Percentiles rank a stretch among this genome's conserved stretches.
phyloP scores from a whole-genome alignment of 2,888 invertebrate species.

The Tyria jacobaeae region DNA sequence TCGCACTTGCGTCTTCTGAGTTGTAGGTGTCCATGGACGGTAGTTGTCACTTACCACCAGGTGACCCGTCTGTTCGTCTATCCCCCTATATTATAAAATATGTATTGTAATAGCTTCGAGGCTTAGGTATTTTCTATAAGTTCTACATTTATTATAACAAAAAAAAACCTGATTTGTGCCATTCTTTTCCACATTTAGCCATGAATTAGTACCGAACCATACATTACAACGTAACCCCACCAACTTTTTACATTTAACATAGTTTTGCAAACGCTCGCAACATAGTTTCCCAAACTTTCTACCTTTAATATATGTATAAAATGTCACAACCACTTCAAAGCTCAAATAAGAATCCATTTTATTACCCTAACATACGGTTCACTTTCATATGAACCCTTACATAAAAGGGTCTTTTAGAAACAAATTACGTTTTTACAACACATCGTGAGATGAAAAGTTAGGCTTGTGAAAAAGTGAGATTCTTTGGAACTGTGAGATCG shows the following conservation, averaged over 20 bases:
- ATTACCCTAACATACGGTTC: conserved; percentile 21
- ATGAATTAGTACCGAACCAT: conserved; percentile 45
- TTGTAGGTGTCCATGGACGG: too few relatives aligned
- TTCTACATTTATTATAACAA: not conserved
- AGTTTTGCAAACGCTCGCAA: conserved; percentile 48
- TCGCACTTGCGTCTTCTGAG: too few relatives aligned
- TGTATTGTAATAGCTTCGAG: too few relatives aligned
- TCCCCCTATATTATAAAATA: too few relatives aligned
- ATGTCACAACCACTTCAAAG: conserved; percentile 25
- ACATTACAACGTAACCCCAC: conserved; percentile 43
- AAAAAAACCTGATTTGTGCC: conserved; percentile 27
- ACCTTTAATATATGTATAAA: conserved; percentile 21
- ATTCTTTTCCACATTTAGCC: conserved; percentile 37
- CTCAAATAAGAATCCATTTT: conserved; percentile 34
- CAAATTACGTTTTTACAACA: conserved; percentile 63
- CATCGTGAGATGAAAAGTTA: conserved; percentile 54
- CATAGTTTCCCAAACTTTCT: conserved; percentile 46
- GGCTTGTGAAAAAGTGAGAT: conserved; percentile 34
- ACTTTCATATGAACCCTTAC: conserved; percentile 25
- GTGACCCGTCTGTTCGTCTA: too few relatives aligned
- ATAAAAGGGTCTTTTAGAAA: conserved; percentile 49
- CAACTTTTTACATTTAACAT: conserved; percentile 52
- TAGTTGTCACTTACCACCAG: too few relatives aligned
- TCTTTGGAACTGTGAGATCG: conserved; percentile 39
- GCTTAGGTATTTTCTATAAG: not conserved